A percentile compares a stretch with the other conserved stretches of the same genome.
These are phyloP conservation scores for Trissonchulus sp. DNA, from an alignment of 2,888 invertebrate species.

Conservation along the genomic window DNA sequence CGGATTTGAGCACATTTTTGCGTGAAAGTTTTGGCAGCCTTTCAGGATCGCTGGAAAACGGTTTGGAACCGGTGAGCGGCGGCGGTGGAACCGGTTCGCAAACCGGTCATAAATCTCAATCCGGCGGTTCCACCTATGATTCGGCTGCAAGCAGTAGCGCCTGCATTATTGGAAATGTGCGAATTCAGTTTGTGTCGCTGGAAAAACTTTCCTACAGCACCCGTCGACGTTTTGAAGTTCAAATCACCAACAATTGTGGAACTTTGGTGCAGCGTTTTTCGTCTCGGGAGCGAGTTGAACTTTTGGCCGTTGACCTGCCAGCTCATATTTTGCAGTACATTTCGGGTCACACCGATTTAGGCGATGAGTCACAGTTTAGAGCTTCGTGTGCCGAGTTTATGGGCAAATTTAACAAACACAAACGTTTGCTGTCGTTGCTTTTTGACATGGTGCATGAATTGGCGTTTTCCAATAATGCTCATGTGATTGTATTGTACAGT, in stretches of 20 bases:
- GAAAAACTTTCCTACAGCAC: conserved; percentile 8
- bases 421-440: background rate
- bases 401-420: conserved; percentile 18
- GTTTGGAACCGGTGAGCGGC: background rate
- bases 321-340: conserved; percentile 1
- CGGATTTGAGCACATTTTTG: background rate
- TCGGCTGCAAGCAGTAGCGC: background rate
- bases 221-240: conserved; percentile 10
- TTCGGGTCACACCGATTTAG: background rate
- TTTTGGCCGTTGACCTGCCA: conserved; percentile 11
- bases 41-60: background rate
- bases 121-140: background rate
- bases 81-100: background rate
- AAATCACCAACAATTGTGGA: background rate
- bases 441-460: conserved; percentile 15
- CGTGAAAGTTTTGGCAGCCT: background rate
- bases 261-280: conserved; percentile 19
- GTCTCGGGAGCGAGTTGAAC: conserved; percentile 12
- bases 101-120: background rate
- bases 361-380: background rate
- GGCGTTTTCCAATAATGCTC: background rate
- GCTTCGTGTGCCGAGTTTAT: background rate
- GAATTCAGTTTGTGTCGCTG: conserved; percentile 21
- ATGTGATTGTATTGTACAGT: background rate
- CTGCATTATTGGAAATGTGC: background rate